These are phyloP conservation scores for Pocillopora verrucosa DNA, from an alignment of 64 coral and sea anemone genomes.

Conservation along the genomic window DNA sequence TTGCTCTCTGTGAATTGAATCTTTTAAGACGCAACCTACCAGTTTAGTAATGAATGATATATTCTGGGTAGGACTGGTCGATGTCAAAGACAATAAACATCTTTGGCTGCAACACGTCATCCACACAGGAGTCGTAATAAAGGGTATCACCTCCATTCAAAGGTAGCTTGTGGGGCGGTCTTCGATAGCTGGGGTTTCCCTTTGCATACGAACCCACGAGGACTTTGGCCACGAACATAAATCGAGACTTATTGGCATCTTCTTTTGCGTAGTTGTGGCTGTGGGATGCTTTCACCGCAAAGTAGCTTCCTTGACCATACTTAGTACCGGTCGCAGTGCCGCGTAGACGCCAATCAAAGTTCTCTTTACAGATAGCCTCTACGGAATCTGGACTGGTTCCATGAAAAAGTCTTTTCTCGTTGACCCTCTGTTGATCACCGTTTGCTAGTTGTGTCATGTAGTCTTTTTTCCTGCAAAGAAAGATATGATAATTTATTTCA, in stretches of 20 bases:
- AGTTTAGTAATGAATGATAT: neutral
- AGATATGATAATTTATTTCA: neutral
- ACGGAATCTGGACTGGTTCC: constrained; percentile 42
- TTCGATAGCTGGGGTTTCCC: constrained; percentile 3
- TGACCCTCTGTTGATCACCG: neutral
- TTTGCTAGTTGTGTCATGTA: constrained; percentile 22
- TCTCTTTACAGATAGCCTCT: constrained; percentile 51
- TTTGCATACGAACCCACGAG: constrained; percentile 31
- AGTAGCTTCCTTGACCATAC: no score
- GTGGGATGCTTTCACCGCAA: no score
- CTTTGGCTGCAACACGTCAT: constrained; percentile 24
- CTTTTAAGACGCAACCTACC: no score
- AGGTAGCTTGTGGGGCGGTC: no score
- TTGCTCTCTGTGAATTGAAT: no score
- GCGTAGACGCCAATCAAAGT: constrained; percentile 55
- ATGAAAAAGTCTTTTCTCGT: constrained; percentile 52
- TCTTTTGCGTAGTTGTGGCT: no score
- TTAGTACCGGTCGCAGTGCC: constrained; percentile 48
- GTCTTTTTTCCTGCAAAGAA: constrained; percentile 34
- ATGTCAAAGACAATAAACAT: constrained; percentile 70
- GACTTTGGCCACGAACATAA: no score
- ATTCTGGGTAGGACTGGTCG: constrained; percentile 13
- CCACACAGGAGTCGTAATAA: constrained; percentile 74
- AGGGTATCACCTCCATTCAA: neutral
- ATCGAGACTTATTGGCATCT: no score